These are phyloP conservation scores for Crotalus helleri DNA, from an alignment of 2,113 vertebrate genomes.

Conservation along the genomic window DNA sequence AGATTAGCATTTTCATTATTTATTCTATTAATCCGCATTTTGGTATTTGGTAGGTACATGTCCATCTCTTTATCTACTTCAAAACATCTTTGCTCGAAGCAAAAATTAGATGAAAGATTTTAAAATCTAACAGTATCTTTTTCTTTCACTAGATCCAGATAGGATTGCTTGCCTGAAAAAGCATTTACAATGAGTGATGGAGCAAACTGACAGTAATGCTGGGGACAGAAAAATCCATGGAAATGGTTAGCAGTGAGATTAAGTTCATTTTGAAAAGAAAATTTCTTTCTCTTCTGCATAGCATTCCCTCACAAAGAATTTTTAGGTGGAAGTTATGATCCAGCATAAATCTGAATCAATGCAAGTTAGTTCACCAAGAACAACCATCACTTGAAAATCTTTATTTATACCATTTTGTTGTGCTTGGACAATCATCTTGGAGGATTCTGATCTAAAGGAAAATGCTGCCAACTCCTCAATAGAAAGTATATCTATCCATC, in stretches of 20 bases:
- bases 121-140: not conserved
- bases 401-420: not conserved
- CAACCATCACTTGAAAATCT: not conserved
- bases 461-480: not conserved
- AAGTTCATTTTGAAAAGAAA: not conserved
- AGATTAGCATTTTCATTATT: not conserved
- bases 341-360: not conserved
- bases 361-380: not conserved
- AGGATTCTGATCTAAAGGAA: not conserved
- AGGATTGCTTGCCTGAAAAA: not conserved
- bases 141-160: not conserved
- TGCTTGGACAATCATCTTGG: not conserved
- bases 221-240: not conserved
- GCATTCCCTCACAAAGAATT: not conserved
- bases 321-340: not conserved
- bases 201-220: not conserved
- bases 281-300: not conserved
- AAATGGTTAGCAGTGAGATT: not conserved
- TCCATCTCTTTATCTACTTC: conserved; percentile 5
- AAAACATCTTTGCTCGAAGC: conserved; percentile 8
- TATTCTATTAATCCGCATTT: conserved; percentile 21
- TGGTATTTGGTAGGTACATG: conserved; percentile 1
- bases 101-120: not conserved
- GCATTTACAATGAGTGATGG: not conserved
- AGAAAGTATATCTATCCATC: not conserved